These are phyloP conservation scores for Paraplagusia blochii DNA, from an alignment of 2,113 vertebrate genomes.

Conservation along the genomic window DNA sequence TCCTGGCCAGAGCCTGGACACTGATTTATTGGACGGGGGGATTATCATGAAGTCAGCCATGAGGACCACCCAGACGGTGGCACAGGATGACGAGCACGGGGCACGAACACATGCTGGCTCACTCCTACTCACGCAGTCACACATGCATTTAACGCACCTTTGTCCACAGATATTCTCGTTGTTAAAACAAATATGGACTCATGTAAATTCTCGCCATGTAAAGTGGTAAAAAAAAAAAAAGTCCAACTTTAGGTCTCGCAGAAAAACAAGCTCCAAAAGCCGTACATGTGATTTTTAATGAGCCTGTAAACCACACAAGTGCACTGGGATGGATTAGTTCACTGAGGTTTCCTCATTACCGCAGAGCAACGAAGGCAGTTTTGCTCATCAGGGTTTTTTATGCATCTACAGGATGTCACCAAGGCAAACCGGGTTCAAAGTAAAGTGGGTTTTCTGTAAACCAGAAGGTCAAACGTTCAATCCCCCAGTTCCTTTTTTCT, in stretches of 20 bases:
- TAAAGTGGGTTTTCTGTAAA: too few species aligned
- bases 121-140: conserved; percentile 5
- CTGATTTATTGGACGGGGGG: conserved; percentile 75
- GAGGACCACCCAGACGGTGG: conserved; percentile 76
- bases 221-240: conserved; percentile 8
- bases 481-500: too few species aligned
- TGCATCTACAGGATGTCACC: conserved; percentile 26
- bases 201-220: neutral
- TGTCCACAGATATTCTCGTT: neutral
- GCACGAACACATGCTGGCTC: conserved; percentile 24
- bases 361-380: conserved; percentile 15
- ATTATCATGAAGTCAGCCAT: conserved; percentile 72
- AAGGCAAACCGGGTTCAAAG: too few species aligned
- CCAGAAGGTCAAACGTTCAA: too few species aligned
- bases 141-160: conserved; percentile 3
- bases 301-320: conserved; percentile 36
- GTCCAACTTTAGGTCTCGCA: conserved; percentile 2
- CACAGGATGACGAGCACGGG: conserved; percentile 49
- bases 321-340: conserved; percentile 27
- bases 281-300: conserved; percentile 13
- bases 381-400: conserved; percentile 19
- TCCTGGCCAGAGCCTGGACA: conserved; percentile 63
- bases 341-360: conserved; percentile 35
- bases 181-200: conserved; percentile 6
- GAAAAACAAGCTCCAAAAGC: conserved; percentile 17